Conservation (phyloP, 2,797 vertebrate species). For the Orestias chungarensis region DNA sequence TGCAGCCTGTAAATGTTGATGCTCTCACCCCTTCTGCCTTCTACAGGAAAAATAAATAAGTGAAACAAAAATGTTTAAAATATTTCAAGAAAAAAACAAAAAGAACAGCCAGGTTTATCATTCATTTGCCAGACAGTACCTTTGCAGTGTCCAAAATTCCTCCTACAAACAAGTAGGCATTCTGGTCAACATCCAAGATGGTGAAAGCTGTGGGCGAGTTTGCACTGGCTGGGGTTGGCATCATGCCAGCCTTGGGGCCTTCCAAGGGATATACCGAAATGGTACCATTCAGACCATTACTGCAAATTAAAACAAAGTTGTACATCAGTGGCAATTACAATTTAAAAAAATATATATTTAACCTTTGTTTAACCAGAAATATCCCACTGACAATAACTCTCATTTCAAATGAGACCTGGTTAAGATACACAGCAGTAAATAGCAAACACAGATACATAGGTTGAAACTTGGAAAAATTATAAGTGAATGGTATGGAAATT, state of each 20-base stretch:
- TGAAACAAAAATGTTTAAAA: neutral
- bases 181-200: conserved; percentile 94
- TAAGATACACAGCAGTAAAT: neutral
- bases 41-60: conserved; percentile 69
- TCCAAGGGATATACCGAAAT: conserved; percentile 91
- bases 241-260: conserved; percentile 88
- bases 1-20: conserved; percentile 92
- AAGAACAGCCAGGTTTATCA: conserved; percentile 1
- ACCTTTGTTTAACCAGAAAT: neutral
- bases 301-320: conserved; percentile 54
- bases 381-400: neutral
- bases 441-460: neutral
- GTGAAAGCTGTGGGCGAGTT: conserved; percentile 88
- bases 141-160: conserved; percentile 91
- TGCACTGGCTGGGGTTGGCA: conserved; percentile 83
- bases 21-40: conserved; percentile 92
- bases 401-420: neutral
- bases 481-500: too few relatives aligned
- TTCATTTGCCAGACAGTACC: conserved; percentile 65
- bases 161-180: conserved; percentile 94
- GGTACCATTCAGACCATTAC: conserved; percentile 93
- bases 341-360: neutral
- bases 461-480: too few relatives aligned
- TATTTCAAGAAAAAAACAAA: neutral
- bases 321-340: neutral